Conservation (phyloP, 2,888 invertebrate species). For the Clunio marinus region DNA sequence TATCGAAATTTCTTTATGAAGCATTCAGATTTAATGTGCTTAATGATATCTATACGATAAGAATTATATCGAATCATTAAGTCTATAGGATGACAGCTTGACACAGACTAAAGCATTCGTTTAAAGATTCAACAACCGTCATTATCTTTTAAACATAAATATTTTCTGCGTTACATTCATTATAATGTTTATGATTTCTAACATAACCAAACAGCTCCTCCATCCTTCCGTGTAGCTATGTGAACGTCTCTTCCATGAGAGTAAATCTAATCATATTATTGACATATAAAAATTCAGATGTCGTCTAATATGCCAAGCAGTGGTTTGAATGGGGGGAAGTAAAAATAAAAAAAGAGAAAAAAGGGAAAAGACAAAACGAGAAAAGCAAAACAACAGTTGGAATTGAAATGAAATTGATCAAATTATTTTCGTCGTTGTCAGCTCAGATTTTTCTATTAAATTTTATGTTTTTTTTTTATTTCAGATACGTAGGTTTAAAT, state of each 20-base stretch:
- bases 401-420: background rate
- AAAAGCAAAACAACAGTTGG: background rate
- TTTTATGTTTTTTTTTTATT: background rate
- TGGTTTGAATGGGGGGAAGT: background rate
- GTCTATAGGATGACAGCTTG: background rate
- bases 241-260: no score
- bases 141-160: conserved; percentile 28
- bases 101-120: background rate
- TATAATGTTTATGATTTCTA: no score
- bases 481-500: conserved; percentile 9
- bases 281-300: no score
- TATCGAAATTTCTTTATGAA: background rate
- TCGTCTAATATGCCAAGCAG: no score
- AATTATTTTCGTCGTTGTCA: background rate
- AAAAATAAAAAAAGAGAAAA: background rate
- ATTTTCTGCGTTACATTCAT: conserved; percentile 12
- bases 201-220: no score
- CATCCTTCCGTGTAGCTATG: no score
- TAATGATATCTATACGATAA: background rate
- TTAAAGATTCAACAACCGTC: conserved; percentile 28
- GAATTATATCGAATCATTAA: background rate
- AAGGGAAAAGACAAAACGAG: background rate
- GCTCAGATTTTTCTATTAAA: background rate
- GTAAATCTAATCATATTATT: no score
- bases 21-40: background rate